Base-by-base conservation (phyloP, 2,113 vertebrate species). In the Anser cygnoides region DNA sequence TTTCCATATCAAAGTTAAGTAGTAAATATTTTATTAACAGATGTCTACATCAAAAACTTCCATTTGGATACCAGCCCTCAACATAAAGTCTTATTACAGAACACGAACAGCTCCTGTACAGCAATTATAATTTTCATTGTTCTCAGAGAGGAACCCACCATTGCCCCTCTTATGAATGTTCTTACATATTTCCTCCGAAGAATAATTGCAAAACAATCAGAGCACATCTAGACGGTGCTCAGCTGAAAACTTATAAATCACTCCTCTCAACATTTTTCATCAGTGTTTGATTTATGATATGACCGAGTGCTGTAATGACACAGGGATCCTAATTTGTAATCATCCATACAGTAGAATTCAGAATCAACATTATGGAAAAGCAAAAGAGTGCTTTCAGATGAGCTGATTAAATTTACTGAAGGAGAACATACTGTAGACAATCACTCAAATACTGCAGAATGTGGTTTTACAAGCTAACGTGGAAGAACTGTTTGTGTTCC, bases 1-100 rank as follows among this genome's bases (percentile, higher is more conserved):
- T 96, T 96, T 95, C 89, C 78, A 75, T 91, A 86, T 96, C 94
- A 93, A 93, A 95, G 77, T 84, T 96, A 94, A 96, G 59, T 67
- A 63, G 78, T 83, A 89, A 92, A 93, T 93, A 76, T 83, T 96
- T 97, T 96, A 96, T 95, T 97, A 97, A 92, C 80, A 94, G 92
- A 92, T 92, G 85, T 80, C 35, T 90, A 49, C 73, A 73, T 89
- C 39, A 86, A 95, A 85, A 89, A 20, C 85, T 94, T 92, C 87
- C 74, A 52, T 95, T 97, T 92, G 97, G 85, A 93, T 73, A 67
- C 9, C n/a, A 93, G 77, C 49, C 43, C 63, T 88, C 76, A 82
- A 71, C 72, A 66, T 49, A 41, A 82, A 89, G n/a, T 65, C 52
- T 78, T 68, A 17, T 10, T 84, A 35, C 52, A 72, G 62, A 84